Evolutionary conservation across 2,888 invertebrate species (phyloP).

Genomic region (Nymphalis urticae): DNA sequence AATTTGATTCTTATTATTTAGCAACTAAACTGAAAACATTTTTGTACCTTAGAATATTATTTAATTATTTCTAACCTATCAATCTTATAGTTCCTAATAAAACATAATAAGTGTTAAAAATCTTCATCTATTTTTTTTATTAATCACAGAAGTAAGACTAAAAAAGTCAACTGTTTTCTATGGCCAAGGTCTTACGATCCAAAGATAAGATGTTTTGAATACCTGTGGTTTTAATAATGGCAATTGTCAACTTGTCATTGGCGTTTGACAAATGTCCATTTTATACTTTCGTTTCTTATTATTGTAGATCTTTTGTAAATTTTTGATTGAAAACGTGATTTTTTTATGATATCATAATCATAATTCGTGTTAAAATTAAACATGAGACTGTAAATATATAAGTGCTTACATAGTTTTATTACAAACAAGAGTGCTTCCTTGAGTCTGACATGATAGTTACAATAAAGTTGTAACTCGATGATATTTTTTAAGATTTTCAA

Average conservation of each 20-base stretch:
- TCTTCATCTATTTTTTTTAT: too few relatives aligned
- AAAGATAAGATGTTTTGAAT: neutral
- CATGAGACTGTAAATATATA: neutral
- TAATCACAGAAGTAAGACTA: neutral
- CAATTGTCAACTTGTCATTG: constrained; percentile 7
- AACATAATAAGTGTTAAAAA: too few relatives aligned
- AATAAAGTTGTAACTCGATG: constrained; percentile 15
- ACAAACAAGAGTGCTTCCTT: constrained; percentile 14
- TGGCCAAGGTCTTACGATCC: neutral
- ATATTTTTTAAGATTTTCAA: constrained; percentile 15
- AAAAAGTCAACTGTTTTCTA: neutral
- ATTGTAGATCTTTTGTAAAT: neutral
- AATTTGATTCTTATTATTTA: too few relatives aligned
- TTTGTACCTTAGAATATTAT: neutral
- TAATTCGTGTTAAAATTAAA: neutral
- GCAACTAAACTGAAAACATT: too few relatives aligned
- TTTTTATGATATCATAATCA: neutral
- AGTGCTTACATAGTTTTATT: constrained; percentile 11
- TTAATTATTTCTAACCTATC: too few relatives aligned
- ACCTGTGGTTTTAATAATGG: constrained; percentile 2
- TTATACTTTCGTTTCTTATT: neutral
- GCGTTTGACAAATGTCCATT: neutral
- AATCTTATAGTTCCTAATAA: too few relatives aligned
- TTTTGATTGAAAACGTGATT: neutral
- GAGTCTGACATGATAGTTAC: constrained; percentile 9